These are phyloP conservation scores for Fratercula arctica DNA, from an alignment of 2,797 vertebrate species.

Conservation along the genomic window DNA sequence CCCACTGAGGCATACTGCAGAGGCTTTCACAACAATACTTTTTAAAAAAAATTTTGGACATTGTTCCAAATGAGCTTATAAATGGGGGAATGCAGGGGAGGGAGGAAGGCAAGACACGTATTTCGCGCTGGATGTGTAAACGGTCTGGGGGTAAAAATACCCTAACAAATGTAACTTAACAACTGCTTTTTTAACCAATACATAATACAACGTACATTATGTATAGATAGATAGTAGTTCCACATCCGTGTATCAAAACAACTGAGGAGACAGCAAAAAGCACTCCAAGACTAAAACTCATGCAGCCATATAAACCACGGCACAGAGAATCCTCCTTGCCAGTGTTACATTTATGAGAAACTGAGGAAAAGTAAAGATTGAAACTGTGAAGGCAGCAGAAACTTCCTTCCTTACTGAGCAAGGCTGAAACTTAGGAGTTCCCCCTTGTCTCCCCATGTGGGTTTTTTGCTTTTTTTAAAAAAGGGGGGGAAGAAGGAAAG, in stretches of 20 bases:
- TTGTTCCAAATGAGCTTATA: neutral
- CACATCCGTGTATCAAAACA: neutral
- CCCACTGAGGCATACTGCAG: neutral
- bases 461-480: neutral
- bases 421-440: neutral
- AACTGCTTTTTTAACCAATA: neutral
- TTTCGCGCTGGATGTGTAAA: fast-evolving
- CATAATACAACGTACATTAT: too few relatives aligned
- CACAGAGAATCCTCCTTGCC: fast-evolving
- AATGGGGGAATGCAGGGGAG: fast-evolving
- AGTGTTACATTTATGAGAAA: neutral
- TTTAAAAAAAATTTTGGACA: neutral
- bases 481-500: neutral
- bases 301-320: neutral
- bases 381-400: neutral
- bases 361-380: neutral
- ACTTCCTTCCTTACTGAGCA: neutral
- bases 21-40: neutral
- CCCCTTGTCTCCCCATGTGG: neutral
- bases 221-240: neutral
- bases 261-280: neutral
- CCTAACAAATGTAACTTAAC: neutral
- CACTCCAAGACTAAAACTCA: neutral
- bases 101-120: fast-evolving
- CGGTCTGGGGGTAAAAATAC: fast-evolving